phyloP scores from a whole-genome alignment of 2,113 vertebrate species.

The Meleagris gallopavo region DNA sequence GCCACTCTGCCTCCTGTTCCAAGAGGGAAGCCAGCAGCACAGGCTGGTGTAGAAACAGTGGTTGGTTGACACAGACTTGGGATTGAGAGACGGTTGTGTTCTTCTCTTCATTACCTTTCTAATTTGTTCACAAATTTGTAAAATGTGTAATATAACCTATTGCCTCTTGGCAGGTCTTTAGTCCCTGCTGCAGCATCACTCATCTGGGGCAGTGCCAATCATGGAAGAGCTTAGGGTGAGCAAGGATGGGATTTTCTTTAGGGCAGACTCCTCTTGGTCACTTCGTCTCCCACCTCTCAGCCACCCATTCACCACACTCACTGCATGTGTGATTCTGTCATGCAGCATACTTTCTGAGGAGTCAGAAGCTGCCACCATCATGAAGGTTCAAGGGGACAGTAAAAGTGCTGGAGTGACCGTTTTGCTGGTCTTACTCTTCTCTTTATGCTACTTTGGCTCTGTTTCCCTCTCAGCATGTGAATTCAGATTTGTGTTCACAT shows the following conservation, averaged over 20 bases:
- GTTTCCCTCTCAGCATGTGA: not conserved
- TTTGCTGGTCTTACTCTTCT: not conserved
- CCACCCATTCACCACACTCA: not conserved
- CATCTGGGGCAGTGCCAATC: not conserved
- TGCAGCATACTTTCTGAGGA: not conserved
- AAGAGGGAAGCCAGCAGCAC: accelerated
- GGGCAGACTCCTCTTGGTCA: not conserved
- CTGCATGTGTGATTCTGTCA: not conserved
- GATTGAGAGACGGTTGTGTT: not conserved
- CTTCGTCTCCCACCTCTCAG: not conserved
- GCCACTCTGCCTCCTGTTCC: not conserved
- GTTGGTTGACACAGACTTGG: not conserved
- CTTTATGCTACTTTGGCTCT: not conserved
- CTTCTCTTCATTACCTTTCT: not conserved
- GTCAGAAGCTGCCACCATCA: not conserved
- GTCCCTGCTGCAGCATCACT: not conserved
- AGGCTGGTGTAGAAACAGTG: not conserved
- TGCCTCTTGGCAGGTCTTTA: not conserved
- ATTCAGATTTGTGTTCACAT: not conserved
- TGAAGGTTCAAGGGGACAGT: accelerated
- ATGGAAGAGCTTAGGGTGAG: not conserved
- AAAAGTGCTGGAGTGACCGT: not conserved
- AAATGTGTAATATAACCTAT: accelerated
- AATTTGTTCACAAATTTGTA: not conserved
- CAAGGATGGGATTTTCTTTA: not conserved